Evolutionary conservation across 2,113 vertebrate species (phyloP), one percentile per base, ranked within the genome.

Genomic region (Chionodraco myersi): DNA sequence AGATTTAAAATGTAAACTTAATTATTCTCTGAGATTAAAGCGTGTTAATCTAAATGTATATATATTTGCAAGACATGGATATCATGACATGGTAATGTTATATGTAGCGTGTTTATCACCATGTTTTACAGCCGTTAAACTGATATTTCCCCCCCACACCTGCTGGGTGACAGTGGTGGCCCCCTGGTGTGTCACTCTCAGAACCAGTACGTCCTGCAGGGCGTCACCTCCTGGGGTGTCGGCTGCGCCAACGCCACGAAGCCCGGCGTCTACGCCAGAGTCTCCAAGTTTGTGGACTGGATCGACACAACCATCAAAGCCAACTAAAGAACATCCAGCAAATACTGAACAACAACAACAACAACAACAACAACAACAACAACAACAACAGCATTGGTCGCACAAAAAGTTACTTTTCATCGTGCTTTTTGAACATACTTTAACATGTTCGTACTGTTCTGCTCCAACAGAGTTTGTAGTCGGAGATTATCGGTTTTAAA

Each of bases 201-300:
- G 86, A 96, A 95, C 75, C 96, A 47, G 66, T 99, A 95, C 71
- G 34, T 98, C 72, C 80, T 99, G 34, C 98, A 99, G 84, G 98
- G 98, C 18, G 97, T 99, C 68, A 99, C 98, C 0, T 99, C 98
- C 0, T 99, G 98, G 98, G 98, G 98, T 21, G 93, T 99, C 63
- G 98, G 98, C 52, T 99, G 98, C 59, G 98, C 97, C 16, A 95
- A 93, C 1, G 91, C 95, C 83, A 97, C 97, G 95, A 99, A 96
- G 89, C 98, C 98, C 2, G 98, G 98, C 8, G 97, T 99, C 85
- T 99, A 99, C 0, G 96, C 95, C 9, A 95, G 98, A 26, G 96
- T 98, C 13, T 98, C 98, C 49, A 94, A 83, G 26, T 98, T 95
- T 59, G 60, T 96, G 23, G 41, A 91, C 72, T 99, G 97, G 98